Conservation (phyloP, 2,888 invertebrate species). For the Crossocerus cetratus region DNA sequence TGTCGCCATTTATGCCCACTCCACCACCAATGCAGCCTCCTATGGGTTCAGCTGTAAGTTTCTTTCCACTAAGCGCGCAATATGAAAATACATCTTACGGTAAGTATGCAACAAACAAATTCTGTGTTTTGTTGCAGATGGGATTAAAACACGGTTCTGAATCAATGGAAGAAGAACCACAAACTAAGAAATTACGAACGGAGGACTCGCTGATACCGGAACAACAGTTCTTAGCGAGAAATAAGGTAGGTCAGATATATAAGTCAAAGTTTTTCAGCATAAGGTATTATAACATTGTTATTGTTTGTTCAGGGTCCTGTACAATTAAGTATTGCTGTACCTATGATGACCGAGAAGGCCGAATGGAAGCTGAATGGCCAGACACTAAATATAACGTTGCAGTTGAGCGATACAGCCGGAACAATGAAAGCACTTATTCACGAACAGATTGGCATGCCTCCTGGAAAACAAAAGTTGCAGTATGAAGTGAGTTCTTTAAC, state of each 20-base stretch:
- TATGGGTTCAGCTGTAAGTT: slow-evolving; percentile 71
- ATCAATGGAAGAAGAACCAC: slow-evolving; percentile 87
- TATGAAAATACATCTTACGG: not conserved
- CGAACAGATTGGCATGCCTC: slow-evolving; percentile 93
- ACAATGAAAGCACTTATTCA: slow-evolving; percentile 92
- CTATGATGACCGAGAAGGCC: slow-evolving; percentile 90
- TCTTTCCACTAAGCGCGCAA: not conserved
- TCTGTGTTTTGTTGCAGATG: slow-evolving; percentile 60
- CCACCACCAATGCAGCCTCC: slow-evolving; percentile 75
- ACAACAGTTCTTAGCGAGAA: slow-evolving; percentile 85
- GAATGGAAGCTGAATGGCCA: slow-evolving; percentile 98
- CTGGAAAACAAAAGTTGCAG: slow-evolving; percentile 97
- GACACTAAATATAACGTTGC: slow-evolving; percentile 86
- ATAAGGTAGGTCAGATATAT: slow-evolving; percentile 78
- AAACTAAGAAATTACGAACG: slow-evolving; percentile 91
- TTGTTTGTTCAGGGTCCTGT: slow-evolving; percentile 82
- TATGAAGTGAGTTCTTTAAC: slow-evolving; percentile 84
- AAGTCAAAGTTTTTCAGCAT: not conserved
- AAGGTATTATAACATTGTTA: not conserved
- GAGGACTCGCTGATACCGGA: slow-evolving; percentile 97
- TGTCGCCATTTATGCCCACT: slow-evolving; percentile 76
- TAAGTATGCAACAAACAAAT: not conserved
- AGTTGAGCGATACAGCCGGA: slow-evolving; percentile 87
- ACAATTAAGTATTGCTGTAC: slow-evolving; percentile 89
- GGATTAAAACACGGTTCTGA: slow-evolving; percentile 78